Evolutionary conservation across 2,888 invertebrate genomes (phyloP).

Genomic region (Andrena bucephala): DNA sequence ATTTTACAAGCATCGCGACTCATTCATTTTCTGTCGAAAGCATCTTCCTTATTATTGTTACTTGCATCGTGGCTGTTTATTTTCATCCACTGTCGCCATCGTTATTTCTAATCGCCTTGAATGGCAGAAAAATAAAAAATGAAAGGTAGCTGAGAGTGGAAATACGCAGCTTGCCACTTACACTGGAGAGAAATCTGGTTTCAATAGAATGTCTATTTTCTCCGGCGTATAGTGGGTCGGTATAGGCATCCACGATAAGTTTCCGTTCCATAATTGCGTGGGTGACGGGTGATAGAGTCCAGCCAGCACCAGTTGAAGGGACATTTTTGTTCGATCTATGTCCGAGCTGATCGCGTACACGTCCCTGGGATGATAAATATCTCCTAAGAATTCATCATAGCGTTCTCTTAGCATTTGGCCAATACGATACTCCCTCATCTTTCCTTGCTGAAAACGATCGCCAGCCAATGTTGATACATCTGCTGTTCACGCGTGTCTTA

Average conservation of each 20-base stretch:
- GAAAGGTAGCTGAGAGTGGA: not conserved
- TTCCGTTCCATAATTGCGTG: slow-evolving; percentile 63
- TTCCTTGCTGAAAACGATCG: slow-evolving; percentile 68
- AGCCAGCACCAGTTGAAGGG: slow-evolving; percentile 71
- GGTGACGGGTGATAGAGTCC: slow-evolving; percentile 68
- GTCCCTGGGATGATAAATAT: slow-evolving; percentile 61
- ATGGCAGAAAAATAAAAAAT: not conserved
- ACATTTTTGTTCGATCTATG: slow-evolving; percentile 71
- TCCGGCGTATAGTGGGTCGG: slow-evolving; percentile 66
- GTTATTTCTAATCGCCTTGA: too few species aligned
- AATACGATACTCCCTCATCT: slow-evolving; percentile 69
- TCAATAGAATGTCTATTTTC: slow-evolving; percentile 66
- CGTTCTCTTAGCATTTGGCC: slow-evolving; percentile 69
- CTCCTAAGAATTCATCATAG: slow-evolving; percentile 69
- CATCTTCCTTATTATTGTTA: too few species aligned
- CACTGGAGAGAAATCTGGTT: slow-evolving; percentile 58
- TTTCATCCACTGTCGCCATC: not conserved
- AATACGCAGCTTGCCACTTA: slow-evolving; percentile 38
- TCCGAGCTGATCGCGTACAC: slow-evolving; percentile 70
- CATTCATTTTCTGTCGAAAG: too few species aligned
- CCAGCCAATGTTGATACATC: not conserved
- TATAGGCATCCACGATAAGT: slow-evolving; percentile 70
- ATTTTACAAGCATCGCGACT: too few species aligned
- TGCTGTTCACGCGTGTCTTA: not conserved
- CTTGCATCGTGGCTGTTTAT: not conserved